phyloP scores from a whole-genome alignment of 2,113 vertebrate genomes.

The Aythya baeri region DNA sequence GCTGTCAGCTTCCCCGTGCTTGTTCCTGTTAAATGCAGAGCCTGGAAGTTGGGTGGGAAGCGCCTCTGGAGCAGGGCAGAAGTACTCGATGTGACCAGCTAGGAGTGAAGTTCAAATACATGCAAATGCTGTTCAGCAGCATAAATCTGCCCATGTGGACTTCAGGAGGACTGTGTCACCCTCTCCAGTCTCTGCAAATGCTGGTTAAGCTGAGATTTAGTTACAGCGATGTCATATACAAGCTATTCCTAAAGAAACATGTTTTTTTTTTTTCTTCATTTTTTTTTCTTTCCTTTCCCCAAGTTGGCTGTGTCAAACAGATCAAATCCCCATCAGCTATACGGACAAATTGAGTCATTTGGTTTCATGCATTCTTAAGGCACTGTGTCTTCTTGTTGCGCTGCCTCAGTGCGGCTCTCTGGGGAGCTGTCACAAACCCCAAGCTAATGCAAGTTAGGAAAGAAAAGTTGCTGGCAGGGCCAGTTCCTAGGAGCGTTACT shows the following conservation, averaged over 20 bases:
- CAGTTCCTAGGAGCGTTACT: slow-evolving; percentile 22
- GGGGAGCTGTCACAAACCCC: slow-evolving; percentile 24
- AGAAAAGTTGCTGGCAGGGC: slow-evolving; percentile 38
- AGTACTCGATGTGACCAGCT: background rate
- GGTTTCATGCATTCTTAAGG: slow-evolving; percentile 1
- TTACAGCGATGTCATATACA: background rate
- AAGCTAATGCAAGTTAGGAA: slow-evolving; percentile 16
- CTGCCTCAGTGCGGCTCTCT: background rate
- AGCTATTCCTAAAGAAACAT: background rate
- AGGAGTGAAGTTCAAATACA: background rate
- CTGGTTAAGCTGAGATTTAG: background rate
- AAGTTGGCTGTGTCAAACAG: background rate
- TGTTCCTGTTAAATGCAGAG: background rate
- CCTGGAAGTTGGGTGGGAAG: background rate
- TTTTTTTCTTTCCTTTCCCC: background rate
- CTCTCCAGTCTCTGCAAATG: background rate
- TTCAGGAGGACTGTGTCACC: background rate
- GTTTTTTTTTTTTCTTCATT: background rate
- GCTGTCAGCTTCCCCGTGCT: slow-evolving; percentile 10
- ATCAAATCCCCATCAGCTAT: background rate
- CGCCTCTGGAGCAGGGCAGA: background rate
- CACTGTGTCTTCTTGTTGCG: background rate
- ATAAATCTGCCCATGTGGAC: background rate
- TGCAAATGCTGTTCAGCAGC: slow-evolving; percentile 27
- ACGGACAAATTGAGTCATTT: background rate